These are phyloP conservation scores for Chaitophorus viminalis DNA, from an alignment of 2,888 invertebrate genomes.

Conservation along the genomic window DNA sequence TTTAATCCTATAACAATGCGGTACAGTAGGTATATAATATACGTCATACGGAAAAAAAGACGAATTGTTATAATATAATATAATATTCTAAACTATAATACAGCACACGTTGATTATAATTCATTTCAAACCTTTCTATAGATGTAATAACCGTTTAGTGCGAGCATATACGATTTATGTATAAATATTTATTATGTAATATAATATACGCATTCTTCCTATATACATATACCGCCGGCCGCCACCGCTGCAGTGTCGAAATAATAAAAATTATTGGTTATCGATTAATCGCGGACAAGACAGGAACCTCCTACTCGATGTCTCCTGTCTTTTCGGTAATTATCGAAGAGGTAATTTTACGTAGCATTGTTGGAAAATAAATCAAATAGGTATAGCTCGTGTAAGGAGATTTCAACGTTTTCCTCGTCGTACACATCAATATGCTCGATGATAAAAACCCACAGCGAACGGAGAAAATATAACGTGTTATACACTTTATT, in stretches of 20 bases:
- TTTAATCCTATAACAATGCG: slow-evolving; percentile 14
- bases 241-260: not conserved
- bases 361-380: not conserved
- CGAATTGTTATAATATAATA: not conserved
- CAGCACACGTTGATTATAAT: not conserved
- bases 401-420: not conserved
- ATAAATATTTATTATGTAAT: not conserved
- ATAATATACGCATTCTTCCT: not conserved
- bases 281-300: slow-evolving; percentile 36
- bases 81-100: not conserved
- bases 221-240: too few species aligned
- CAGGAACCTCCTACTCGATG: slow-evolving; percentile 30
- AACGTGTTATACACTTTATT: too few species aligned
- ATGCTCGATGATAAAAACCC: not conserved
- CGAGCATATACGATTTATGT: not conserved
- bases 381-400: slow-evolving; percentile 13
- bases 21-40: too few species aligned
- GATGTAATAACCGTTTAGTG: not conserved
- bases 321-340: not conserved
- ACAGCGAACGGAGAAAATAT: not conserved
- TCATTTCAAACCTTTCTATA: not conserved
- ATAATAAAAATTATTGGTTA: slow-evolving; percentile 9
- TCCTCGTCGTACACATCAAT: not conserved
- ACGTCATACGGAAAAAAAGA: too few species aligned
- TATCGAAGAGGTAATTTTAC: not conserved